Conservation (phyloP, 2,113 vertebrate species). For the Chloropsis hardwickii region DNA sequence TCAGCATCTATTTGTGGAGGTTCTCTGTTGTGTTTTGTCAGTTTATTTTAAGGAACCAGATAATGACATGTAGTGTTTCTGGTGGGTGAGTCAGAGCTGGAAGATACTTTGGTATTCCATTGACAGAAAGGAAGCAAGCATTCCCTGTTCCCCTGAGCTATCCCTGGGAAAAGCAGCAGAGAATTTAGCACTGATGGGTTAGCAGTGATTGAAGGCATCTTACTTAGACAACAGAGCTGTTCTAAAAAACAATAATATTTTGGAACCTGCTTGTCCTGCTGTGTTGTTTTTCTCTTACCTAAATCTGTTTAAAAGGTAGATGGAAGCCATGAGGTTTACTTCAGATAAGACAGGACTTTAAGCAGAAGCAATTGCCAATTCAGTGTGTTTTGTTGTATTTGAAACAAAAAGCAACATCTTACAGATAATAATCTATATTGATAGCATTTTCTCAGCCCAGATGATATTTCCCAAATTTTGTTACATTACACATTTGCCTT, state of each 20-base stretch:
- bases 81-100: constrained; percentile 2
- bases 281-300: neutral
- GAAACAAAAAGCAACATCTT: neutral
- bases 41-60: constrained; percentile 9
- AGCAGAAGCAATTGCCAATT: neutral
- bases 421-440: neutral
- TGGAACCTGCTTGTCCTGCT: neutral
- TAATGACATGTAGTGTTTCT: neutral
- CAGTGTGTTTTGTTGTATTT: neutral
- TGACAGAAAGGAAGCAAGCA: neutral
- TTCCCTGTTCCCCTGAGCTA: neutral
- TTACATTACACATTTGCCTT: neutral
- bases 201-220: neutral
- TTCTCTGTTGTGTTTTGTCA: neutral
- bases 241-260: neutral
- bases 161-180: neutral
- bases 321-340: neutral
- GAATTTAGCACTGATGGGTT: neutral
- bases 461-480: neutral
- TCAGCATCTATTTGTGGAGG: constrained; percentile 24
- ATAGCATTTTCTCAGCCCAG: neutral
- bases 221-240: neutral
- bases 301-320: neutral
- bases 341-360: neutral
- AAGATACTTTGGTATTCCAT: neutral